A percentile compares a stretch with the other conserved stretches of the same genome.
Evolutionary conservation across 2,888 invertebrate genomes (phyloP).

Genomic region (Chaetogeoica ovagalla): DNA sequence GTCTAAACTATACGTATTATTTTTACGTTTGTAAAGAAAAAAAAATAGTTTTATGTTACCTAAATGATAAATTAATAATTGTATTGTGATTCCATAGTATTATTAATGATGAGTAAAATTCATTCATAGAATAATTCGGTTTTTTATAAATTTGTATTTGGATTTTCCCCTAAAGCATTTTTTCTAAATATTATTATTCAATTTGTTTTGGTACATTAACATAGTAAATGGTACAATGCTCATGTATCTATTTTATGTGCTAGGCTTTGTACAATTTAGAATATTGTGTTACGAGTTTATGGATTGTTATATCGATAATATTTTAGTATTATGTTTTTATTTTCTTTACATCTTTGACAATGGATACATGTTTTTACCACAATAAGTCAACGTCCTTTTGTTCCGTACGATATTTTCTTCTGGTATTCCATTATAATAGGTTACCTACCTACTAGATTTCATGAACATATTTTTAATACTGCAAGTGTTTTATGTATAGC

Average conservation of each 20-base stretch:
- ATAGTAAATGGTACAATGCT: background rate
- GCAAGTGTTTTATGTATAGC: slow-evolving; percentile 13
- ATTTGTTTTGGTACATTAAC: background rate
- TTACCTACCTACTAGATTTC: background rate
- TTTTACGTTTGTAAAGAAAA: too few relatives aligned
- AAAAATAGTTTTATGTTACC: background rate
- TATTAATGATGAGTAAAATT: background rate
- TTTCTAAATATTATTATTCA: background rate
- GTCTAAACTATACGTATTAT: too few relatives aligned
- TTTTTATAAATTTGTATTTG: background rate
- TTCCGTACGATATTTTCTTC: slow-evolving; percentile 3
- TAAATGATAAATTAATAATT: background rate
- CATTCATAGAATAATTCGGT: background rate
- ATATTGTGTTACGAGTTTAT: slow-evolving; percentile 21
- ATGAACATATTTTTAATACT: slow-evolving; percentile 23
- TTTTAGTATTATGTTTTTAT: slow-evolving; percentile 18
- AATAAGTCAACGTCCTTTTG: slow-evolving; percentile 42
- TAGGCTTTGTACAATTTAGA: slow-evolving; percentile 5
- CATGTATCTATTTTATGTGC: background rate
- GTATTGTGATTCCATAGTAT: background rate
- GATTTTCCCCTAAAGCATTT: background rate
- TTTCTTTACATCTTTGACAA: slow-evolving; percentile 39
- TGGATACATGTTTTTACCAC: slow-evolving; percentile 31
- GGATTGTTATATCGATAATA: slow-evolving; percentile 14
- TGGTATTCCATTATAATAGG: slow-evolving; percentile 16